Evolutionary conservation across 2,797 vertebrate genomes (phyloP), one percentile per base, ranked within the genome.

Genomic region (Sphaeramia orbicularis): DNA sequence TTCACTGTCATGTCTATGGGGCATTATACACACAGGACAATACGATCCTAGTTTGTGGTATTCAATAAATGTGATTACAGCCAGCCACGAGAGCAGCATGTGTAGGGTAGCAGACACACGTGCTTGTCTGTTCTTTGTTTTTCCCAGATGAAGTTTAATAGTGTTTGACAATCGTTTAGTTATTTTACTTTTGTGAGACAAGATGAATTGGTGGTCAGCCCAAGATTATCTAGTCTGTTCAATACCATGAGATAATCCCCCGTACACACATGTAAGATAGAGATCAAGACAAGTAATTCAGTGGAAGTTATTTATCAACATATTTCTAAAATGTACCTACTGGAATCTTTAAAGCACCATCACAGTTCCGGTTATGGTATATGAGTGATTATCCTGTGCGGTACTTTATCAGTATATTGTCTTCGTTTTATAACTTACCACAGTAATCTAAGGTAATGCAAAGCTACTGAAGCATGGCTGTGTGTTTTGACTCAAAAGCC

Each of bases 31-130:
- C 53, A 41, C 61, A 77, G 81, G 83, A 87, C 80, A 87, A 74
- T 81, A 78, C 73, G 64, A 62, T 49, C 63, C 77, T 81, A 83
- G 69, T 89, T 85, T 64, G 76, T 36, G 24, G 85, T 80, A 80
- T 85, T 87, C 65, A 85, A 69, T 87, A 84, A 85, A 82, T 84
- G 72, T 86, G 80, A 89, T 91, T 88, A 86, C 81, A 75, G 48
- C 37, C 62, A 54, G 76, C 78, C 84, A 81, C 27, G 18, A 70
- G 76, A 87, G 65, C 61, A 37, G 65, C 27, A 35, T 60, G 70
- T 71, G 66, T 45, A 52, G 64, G 35, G 57, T 83, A 59, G 58
- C 59, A 76, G 74, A 86, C 72, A 53, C 83, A 84, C 79, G 74
- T 81, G 76, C 65, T 78, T 1, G 1, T 43, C 53, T 55, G 65